These are phyloP conservation scores for Sigmodon hispidus DNA, from an alignment of 2,113 vertebrate species.

Conservation along the genomic window DNA sequence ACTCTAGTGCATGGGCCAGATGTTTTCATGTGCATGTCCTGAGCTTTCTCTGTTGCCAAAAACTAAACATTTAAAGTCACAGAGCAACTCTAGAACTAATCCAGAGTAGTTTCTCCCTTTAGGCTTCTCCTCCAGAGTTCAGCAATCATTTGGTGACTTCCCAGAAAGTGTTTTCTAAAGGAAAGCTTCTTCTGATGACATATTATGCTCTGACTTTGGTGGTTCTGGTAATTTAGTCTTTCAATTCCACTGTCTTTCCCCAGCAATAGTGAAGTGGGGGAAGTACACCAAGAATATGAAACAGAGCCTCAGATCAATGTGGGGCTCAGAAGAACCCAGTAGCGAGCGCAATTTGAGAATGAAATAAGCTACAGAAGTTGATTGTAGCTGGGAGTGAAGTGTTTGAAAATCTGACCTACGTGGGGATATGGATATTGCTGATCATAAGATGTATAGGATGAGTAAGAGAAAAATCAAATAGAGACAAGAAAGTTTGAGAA, in stretches of 20 bases:
- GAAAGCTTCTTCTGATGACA: not conserved
- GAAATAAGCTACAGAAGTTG: not conserved
- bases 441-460: not conserved
- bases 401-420: not conserved
- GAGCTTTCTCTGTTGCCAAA: not conserved
- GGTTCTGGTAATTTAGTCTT: not conserved
- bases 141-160: not conserved
- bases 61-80: conserved; percentile 13
- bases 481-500: not conserved
- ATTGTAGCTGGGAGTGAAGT: not conserved
- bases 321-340: not conserved
- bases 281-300: not conserved
- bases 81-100: not conserved
- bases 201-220: not conserved
- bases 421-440: not conserved
- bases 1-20: not conserved
- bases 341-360: not conserved
- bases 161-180: not conserved
- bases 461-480: not conserved
- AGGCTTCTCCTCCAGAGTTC: not conserved
- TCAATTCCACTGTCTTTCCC: not conserved
- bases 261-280: not conserved
- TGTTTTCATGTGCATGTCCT: not conserved
- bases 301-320: not conserved
- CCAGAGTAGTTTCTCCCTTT: not conserved